Conservation (phyloP, 2,113 vertebrate genomes). For the Plectropomus leopardus region DNA sequence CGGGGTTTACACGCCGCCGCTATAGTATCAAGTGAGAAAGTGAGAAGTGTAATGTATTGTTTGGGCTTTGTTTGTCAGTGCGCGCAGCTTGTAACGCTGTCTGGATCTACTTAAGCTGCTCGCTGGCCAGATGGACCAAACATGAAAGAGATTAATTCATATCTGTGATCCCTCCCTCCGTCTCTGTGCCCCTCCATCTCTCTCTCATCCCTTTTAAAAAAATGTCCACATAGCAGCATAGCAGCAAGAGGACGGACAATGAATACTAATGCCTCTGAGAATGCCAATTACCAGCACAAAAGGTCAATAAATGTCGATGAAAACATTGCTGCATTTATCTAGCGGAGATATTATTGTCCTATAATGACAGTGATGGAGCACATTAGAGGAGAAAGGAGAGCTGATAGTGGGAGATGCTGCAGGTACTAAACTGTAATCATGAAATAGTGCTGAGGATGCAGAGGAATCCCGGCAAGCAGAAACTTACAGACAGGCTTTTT, state of each 20-base stretch:
- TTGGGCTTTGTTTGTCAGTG: conserved; percentile 12
- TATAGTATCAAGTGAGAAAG: conserved; percentile 9
- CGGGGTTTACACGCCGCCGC: conserved; percentile 41
- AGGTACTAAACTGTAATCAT: not conserved
- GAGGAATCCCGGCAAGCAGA: conserved; percentile 42
- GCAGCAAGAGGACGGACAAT: conserved; percentile 32
- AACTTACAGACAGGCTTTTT: conserved; percentile 92
- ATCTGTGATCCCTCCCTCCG: conserved; percentile 55
- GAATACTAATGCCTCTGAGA: conserved; percentile 52
- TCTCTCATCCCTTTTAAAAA: conserved; percentile 53
- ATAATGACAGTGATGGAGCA: not conserved
- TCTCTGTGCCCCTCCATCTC: conserved; percentile 37
- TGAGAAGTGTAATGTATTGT: conserved; percentile 13
- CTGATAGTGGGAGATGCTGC: conserved; percentile 11
- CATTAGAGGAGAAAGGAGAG: not conserved
- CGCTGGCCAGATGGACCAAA: conserved; percentile 70
- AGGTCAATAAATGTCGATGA: conserved; percentile 40
- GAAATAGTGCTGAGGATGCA: conserved; percentile 26
- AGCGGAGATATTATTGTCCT: conserved; percentile 9
- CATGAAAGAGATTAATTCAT: conserved; percentile 81
- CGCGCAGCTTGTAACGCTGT: conserved; percentile 11
- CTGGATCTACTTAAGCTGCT: conserved; percentile 52
- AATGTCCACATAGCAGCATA: conserved; percentile 27
- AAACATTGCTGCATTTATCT: conserved; percentile 36
- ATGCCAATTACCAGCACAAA: conserved; percentile 56